Base-by-base conservation (phyloP, 2,797 vertebrate species). In the Hypotaenidia philippensis region DNA sequence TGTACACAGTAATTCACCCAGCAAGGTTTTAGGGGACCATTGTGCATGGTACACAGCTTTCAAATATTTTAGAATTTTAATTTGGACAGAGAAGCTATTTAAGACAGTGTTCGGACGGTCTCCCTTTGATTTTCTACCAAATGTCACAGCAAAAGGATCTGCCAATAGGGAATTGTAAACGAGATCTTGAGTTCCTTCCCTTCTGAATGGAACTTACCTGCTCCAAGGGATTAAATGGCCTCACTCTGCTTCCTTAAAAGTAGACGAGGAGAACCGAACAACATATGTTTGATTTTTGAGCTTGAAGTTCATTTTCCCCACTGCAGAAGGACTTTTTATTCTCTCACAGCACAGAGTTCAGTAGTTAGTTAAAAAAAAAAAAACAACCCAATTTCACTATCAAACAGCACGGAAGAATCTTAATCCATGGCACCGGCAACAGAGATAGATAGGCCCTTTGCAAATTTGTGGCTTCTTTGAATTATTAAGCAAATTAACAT, bases 131-230 rank as follows among this genome's bases (percentile, higher is more conserved):
- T 96, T 96, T 59, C 77, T 89, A 93, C 95, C 89, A 95, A 95
- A 79, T 94, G 94, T 90, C 83, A 55, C 94, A 88, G 92, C 47
- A 74, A 89, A 92, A 94, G 52, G 79, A 94, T 86, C 87, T 84
- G 89, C 80, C 93, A 94, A 40, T 2, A 1, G 90, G 93, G 89
- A 93, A 80, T 78, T 64, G 80, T 79, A 94, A 96, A 82, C 55
- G 94, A 91, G 66, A 91, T 87, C 90, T 87, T 94, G 86, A 96
- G 91, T 96, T 96, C 80, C 92, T 87, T 96, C 93, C 92, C 86
- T 96, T 96, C 92, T 94, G 92, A 68, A 82, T 74, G 92, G 90
- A 90, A 82, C 92, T 94, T 94, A 92, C 82, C 64, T 94, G 95
- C 92, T 96, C 93, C 83, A 40, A 85, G 87, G 69, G 94, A 83